A percentile compares a stretch with the other conserved stretches of the same genome.
These are phyloP conservation scores for Idaea aversata DNA, from an alignment of 2,888 invertebrate genomes.

Conservation along the genomic window DNA sequence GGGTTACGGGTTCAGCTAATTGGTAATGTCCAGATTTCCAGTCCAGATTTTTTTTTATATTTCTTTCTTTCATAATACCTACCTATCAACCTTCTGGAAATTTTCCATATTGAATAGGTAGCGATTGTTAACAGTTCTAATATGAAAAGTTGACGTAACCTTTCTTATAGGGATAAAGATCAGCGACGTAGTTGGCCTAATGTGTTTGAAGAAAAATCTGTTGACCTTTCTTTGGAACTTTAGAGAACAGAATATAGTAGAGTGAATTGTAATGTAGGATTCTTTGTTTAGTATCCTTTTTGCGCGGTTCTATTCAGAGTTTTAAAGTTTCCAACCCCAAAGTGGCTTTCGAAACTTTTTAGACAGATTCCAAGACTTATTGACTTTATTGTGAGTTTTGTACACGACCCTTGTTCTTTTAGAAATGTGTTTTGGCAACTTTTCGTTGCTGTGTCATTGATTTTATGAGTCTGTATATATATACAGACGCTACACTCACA, in stretches of 20 bases:
- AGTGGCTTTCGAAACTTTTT: conserved; percentile 4
- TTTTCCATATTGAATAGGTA: neutral
- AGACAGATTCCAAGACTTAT: conserved; percentile 4
- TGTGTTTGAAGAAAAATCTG: neutral
- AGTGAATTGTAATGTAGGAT: conserved; percentile 1
- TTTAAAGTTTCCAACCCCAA: conserved; percentile 5
- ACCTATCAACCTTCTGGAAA: neutral
- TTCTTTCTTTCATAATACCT: neutral
- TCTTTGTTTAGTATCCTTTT: conserved; percentile 3
- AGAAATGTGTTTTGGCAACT: conserved; percentile 3
- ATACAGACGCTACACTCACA: no score
- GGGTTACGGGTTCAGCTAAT: no score
- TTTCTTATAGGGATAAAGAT: neutral
- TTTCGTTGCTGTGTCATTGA: neutral
- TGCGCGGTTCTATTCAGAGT: conserved; percentile 1
- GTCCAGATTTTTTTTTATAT: no score
- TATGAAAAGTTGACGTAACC: neutral
- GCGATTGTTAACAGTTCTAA: neutral
- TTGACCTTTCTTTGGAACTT: neutral
- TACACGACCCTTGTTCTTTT: neutral
- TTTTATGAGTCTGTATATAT: neutral
- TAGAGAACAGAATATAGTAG: neutral
- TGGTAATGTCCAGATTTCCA: no score
- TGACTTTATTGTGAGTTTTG: conserved; percentile 2
- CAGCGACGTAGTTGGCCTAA: neutral